Conservation (phyloP, 1,140 invertebrate species). For the Brachionus rubens region DNA sequence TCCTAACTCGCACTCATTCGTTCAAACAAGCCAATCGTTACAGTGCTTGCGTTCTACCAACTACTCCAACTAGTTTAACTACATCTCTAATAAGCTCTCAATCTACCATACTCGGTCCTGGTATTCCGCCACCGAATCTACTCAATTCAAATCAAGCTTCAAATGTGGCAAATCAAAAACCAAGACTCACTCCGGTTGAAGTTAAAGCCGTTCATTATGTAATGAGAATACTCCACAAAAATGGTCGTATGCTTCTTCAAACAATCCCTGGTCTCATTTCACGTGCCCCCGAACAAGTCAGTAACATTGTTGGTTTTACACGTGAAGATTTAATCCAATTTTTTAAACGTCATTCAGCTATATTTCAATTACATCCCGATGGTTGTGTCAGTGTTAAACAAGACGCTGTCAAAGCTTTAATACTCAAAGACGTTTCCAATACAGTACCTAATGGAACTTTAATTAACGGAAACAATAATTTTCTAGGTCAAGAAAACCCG, state of each 20-base stretch:
- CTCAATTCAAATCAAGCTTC: neutral
- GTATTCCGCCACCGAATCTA: neutral
- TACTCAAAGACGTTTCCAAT: slow-evolving; percentile 35
- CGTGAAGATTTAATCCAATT: slow-evolving; percentile 42
- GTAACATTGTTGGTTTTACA: slow-evolving; percentile 45
- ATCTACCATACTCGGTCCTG: neutral
- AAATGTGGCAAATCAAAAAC: neutral
- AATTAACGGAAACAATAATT: neutral
- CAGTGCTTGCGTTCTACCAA: slow-evolving; percentile 1
- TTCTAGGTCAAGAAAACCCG: neutral
- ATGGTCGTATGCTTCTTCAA: slow-evolving; percentile 41
- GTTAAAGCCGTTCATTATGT: slow-evolving; percentile 47
- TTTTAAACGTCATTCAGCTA: slow-evolving; percentile 40
- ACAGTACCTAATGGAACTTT: neutral
- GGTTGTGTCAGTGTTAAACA: slow-evolving; percentile 47
- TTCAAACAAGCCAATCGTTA: slow-evolving; percentile 43
- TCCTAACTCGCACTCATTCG: slow-evolving; percentile 35
- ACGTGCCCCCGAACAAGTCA: slow-evolving; percentile 44
- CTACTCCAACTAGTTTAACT: slow-evolving; percentile 4
- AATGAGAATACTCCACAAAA: slow-evolving; percentile 45
- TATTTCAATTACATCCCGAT: slow-evolving; percentile 45
- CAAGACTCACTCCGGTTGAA: slow-evolving; percentile 40
- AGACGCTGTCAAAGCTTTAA: slow-evolving; percentile 45
- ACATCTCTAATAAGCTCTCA: neutral
- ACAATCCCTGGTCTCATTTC: slow-evolving; percentile 35